Percentiles rank a stretch among this genome's conserved stretches.
Evolutionary conservation across 2,113 vertebrate genomes (phyloP).

Genomic region (Heteronetta atricapilla): DNA sequence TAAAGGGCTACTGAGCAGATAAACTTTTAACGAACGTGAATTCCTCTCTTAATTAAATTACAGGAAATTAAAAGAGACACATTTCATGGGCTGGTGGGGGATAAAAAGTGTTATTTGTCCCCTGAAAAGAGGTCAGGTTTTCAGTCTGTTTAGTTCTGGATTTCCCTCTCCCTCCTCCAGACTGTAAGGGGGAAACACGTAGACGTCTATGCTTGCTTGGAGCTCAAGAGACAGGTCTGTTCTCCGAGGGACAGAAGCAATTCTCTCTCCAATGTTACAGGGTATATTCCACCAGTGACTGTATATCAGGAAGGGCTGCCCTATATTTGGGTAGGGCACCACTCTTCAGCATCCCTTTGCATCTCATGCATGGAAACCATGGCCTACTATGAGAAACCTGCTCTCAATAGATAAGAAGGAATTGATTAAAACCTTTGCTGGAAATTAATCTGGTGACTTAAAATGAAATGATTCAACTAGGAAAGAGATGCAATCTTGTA

Average conservation of each 20-base stretch:
- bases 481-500: neutral
- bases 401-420: neutral
- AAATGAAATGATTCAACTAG: neutral
- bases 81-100: neutral
- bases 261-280: neutral
- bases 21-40: slow-evolving; percentile 20
- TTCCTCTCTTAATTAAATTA: slow-evolving; percentile 59
- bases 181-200: neutral
- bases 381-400: neutral
- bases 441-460: neutral
- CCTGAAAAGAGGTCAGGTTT: neutral
- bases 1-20: slow-evolving; percentile 51
- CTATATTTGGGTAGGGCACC: neutral
- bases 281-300: neutral
- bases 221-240: neutral
- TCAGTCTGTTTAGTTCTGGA: neutral
- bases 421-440: neutral
- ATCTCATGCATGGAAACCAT: neutral
- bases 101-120: neutral
- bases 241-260: neutral
- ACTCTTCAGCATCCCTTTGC: neutral
- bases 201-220: neutral
- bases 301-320: neutral
- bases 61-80: slow-evolving; percentile 61
- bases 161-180: neutral